Conservation (phyloP, 2,888 invertebrate species). For the Hoplodrina blanda region DNA sequence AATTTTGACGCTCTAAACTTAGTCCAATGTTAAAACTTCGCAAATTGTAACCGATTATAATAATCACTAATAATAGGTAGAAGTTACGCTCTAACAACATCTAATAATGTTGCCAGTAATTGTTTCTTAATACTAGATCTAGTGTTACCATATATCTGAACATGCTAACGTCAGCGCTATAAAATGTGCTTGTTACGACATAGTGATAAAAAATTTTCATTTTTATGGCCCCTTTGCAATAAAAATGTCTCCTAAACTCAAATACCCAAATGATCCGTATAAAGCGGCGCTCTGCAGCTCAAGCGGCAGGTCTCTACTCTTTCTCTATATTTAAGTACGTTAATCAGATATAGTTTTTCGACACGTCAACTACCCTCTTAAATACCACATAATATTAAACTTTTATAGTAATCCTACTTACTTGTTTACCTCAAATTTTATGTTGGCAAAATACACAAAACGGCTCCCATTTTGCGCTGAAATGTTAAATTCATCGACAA, state of each 20-base stretch:
- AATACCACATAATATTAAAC: conserved; percentile 76
- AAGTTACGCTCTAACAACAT: conserved; percentile 64
- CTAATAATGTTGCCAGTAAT: conserved; percentile 57
- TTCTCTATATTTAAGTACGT: conserved; percentile 83
- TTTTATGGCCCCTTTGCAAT: conserved; percentile 86
- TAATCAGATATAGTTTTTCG: conserved; percentile 72
- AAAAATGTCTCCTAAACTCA: conserved; percentile 74
- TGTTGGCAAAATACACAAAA: conserved; percentile 74
- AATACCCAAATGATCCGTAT: conserved; percentile 73
- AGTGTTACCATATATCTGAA: conserved; percentile 60
- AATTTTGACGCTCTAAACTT: conserved; percentile 51
- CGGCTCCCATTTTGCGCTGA: conserved; percentile 65
- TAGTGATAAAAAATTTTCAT: conserved; percentile 59
- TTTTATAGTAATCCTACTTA: conserved; percentile 83
- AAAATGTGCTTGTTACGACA: conserved; percentile 65
- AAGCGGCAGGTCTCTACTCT: conserved; percentile 69
- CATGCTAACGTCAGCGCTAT: conserved; percentile 62
- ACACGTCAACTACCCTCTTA: conserved; percentile 79
- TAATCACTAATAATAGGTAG: conserved; percentile 55
- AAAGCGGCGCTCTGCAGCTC: conserved; percentile 76
- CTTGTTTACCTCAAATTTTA: conserved; percentile 81
- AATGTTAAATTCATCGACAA: conserved; percentile 64
- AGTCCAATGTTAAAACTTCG: conserved; percentile 52
- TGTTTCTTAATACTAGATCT: conserved; percentile 59
- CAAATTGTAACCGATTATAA: conserved; percentile 52